Percentiles rank a stretch among this genome's conserved stretches.
Evolutionary conservation across 2,797 vertebrate species (phyloP).

Genomic region (Hylomyscus alleni): DNA sequence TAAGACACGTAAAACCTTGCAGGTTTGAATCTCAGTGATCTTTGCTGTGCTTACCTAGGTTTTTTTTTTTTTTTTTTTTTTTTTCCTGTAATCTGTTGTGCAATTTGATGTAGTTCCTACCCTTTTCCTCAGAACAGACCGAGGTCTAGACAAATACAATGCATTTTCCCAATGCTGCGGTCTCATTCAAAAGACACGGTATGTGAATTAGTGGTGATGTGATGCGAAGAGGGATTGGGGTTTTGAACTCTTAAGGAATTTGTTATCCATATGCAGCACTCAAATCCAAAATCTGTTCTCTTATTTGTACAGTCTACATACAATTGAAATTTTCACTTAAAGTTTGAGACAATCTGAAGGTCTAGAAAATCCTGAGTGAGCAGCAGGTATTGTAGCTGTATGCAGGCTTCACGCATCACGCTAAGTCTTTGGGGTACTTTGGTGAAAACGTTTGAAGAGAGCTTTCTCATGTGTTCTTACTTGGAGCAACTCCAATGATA

Average conservation of each 20-base stretch:
- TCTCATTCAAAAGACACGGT: background rate
- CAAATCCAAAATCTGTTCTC: background rate
- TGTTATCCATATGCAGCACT: background rate
- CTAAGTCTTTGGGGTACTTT: background rate
- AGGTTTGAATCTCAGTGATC: background rate
- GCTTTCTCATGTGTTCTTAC: background rate
- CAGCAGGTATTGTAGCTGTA: background rate
- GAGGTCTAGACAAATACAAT: background rate
- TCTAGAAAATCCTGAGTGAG: background rate
- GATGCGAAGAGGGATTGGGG: background rate
- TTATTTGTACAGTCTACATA: background rate
- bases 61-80: background rate
- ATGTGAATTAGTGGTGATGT: background rate
- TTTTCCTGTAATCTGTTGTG: background rate
- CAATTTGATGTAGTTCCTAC: background rate
- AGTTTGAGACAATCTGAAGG: too few species aligned
- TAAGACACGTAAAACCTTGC: background rate
- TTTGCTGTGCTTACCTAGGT: background rate
- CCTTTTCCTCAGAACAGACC: background rate
- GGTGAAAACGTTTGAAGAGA: background rate
- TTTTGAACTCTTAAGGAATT: background rate
- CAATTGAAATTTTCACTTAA: background rate
- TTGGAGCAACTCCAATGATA: background rate
- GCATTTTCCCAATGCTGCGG: background rate
- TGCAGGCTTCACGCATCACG: background rate